phyloP scores from a whole-genome alignment of 2,797 vertebrate genomes.

The Manis crassicaudata region DNA sequence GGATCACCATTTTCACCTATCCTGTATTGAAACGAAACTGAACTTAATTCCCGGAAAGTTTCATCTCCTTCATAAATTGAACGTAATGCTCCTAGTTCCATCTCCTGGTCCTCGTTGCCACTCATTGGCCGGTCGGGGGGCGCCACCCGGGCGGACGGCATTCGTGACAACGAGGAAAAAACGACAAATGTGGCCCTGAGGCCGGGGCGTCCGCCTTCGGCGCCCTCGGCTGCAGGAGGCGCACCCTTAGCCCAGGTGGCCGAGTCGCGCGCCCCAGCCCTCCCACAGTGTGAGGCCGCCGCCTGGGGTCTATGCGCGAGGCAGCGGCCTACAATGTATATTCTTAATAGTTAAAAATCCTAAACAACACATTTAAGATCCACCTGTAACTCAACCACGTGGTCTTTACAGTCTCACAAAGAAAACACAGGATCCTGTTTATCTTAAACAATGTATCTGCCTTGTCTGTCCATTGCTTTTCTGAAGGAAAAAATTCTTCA shows the following conservation, averaged over 20 bases:
- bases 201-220: not conserved
- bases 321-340: not conserved
- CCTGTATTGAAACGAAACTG: constrained; percentile 96
- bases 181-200: not conserved
- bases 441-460: not conserved
- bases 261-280: not conserved
- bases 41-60: constrained; percentile 95
- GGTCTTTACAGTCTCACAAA: not conserved
- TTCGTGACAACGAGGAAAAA: not conserved
- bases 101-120: constrained; percentile 98
- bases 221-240: not conserved
- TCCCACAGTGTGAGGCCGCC: accelerated
- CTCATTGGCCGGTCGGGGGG: constrained; percentile 86
- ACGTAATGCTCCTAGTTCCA: constrained; percentile 97
- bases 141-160: not conserved
- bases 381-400: not conserved
- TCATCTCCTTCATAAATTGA: constrained; percentile 98
- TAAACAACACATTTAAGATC: not conserved
- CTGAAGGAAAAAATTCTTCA: not conserved
- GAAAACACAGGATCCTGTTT: not conserved
- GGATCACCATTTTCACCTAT: constrained; percentile 94
- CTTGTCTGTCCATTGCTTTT: not conserved
- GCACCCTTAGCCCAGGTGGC: not conserved
- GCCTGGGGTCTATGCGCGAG: accelerated
- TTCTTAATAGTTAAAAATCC: constrained; percentile 45